Percentiles rank a stretch among this genome's conserved stretches.
Evolutionary conservation across 64 coral and sea anemone genomes (phyloP).

Genomic region (Montipora cactus): DNA sequence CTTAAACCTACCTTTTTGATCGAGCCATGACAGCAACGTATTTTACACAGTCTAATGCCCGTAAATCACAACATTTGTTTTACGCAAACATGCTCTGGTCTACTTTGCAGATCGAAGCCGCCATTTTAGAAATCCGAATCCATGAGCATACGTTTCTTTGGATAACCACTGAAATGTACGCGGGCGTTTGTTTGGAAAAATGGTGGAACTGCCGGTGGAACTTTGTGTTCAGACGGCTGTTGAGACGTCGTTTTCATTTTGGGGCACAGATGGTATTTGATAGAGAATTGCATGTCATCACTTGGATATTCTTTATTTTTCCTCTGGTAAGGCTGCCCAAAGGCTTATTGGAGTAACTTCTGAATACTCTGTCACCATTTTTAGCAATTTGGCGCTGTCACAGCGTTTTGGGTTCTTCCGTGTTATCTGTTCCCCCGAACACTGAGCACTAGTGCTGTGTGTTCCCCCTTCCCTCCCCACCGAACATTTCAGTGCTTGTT

Average conservation of each 20-base stretch:
- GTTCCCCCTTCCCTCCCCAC: too few species aligned
- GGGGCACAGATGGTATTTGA: slow-evolving; percentile 6
- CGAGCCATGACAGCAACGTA: slow-evolving; percentile 19
- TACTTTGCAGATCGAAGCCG: not conserved
- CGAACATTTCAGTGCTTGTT: too few species aligned
- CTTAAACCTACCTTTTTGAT: slow-evolving; percentile 41
- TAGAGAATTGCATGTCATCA: not conserved
- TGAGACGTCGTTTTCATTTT: too few species aligned
- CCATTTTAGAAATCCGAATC: not conserved
- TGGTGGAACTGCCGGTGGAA: not conserved
- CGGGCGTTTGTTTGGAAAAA: slow-evolving; percentile 47
- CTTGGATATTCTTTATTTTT: not conserved
- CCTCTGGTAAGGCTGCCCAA: not conserved
- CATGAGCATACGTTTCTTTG: not conserved
- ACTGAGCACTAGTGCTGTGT: too few species aligned
- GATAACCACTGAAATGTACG: not conserved
- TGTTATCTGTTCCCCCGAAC: too few species aligned
- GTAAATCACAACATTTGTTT: not conserved
- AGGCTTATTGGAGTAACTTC: too few species aligned
- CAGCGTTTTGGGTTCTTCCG: too few species aligned
- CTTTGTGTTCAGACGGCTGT: too few species aligned
- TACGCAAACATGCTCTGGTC: too few species aligned
- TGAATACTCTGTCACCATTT: too few species aligned
- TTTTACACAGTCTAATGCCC: not conserved
- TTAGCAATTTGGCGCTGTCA: too few species aligned